Evolutionary conservation across 1,140 invertebrate genomes (phyloP).

Genomic region (Drosophila lini): DNA sequence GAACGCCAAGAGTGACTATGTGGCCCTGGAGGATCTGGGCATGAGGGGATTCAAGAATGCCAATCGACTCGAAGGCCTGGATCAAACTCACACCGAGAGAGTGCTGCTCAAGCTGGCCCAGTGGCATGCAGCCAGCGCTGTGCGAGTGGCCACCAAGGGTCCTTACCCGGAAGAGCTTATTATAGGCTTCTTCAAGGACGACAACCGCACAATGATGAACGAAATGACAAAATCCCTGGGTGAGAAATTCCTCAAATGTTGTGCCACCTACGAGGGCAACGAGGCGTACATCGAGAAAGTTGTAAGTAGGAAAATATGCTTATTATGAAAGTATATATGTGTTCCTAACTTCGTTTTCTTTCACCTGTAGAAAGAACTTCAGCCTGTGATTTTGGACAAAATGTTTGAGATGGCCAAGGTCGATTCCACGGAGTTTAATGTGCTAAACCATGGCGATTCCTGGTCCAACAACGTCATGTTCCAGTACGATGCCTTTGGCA

Average conservation of each 20-base stretch:
- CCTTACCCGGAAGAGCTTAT: conserved; percentile 35
- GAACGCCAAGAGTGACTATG: conserved; percentile 46
- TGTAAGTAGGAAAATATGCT: conserved; percentile 24
- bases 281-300: conserved; percentile 63
- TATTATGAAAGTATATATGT: no score
- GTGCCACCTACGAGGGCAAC: conserved; percentile 38
- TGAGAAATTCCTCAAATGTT: conserved; percentile 43
- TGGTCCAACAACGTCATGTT: conserved; percentile 87
- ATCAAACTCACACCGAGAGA: conserved; percentile 84
- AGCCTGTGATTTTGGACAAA: conserved; percentile 36
- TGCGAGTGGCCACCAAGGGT: conserved; percentile 85
- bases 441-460: conserved; percentile 88
- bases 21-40: conserved; percentile 86
- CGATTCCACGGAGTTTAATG: conserved; percentile 86
- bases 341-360: background rate
- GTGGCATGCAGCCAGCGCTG: conserved; percentile 85
- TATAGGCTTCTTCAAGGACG: conserved; percentile 54
- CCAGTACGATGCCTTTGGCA: conserved; percentile 85
- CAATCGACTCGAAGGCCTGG: conserved; percentile 85
- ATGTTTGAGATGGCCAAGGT: conserved; percentile 41
- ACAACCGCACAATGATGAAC: conserved; percentile 37
- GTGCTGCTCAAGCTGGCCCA: conserved; percentile 85
- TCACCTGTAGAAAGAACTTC: conserved; percentile 6
- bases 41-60: conserved; percentile 83
- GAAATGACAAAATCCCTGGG: conserved; percentile 38